Evolutionary conservation across 2,888 invertebrate species (phyloP).

Genomic region (Acrobeloides nanus): DNA sequence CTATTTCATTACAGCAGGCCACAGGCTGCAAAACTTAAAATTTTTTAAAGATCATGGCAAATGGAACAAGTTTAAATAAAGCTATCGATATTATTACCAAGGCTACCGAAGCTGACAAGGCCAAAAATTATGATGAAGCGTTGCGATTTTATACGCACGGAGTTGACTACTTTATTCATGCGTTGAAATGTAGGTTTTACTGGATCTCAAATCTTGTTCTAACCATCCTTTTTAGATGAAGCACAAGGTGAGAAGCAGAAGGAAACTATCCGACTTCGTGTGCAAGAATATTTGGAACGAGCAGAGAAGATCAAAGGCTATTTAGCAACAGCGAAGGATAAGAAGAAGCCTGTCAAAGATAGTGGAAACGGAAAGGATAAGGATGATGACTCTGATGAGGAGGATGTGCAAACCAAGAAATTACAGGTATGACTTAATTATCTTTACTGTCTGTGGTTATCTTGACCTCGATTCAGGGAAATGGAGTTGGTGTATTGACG

Average conservation of each 20-base stretch:
- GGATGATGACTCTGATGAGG: constrained; percentile 74
- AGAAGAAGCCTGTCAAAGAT: constrained; percentile 74
- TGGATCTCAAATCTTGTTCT: constrained; percentile 7
- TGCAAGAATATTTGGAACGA: constrained; percentile 84
- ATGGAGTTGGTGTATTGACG: too few relatives aligned
- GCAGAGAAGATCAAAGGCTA: constrained; percentile 70
- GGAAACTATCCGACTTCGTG: constrained; percentile 88
- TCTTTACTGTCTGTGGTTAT: too few relatives aligned
- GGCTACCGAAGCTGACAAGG: constrained; percentile 95
- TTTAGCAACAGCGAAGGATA: constrained; percentile 51
- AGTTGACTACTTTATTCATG: constrained; percentile 95
- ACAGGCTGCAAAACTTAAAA: too few relatives aligned
- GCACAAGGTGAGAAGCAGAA: constrained; percentile 93
- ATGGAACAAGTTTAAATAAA: constrained; percentile 65
- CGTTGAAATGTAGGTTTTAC: constrained; percentile 77
- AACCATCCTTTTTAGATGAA: constrained; percentile 65
- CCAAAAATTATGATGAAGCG: constrained; percentile 95
- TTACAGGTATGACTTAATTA: too few relatives aligned
- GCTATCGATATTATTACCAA: constrained; percentile 96
- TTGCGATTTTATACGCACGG: constrained; percentile 88
- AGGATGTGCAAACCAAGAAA: constrained; percentile 67
- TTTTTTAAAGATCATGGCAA: too few relatives aligned
- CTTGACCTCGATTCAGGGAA: too few relatives aligned
- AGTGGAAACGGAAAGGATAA: constrained; percentile 71
- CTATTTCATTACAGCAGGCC: too few relatives aligned